Evolutionary conservation across 2,113 vertebrate species (phyloP).

Genomic region (Myocastor coypus): DNA sequence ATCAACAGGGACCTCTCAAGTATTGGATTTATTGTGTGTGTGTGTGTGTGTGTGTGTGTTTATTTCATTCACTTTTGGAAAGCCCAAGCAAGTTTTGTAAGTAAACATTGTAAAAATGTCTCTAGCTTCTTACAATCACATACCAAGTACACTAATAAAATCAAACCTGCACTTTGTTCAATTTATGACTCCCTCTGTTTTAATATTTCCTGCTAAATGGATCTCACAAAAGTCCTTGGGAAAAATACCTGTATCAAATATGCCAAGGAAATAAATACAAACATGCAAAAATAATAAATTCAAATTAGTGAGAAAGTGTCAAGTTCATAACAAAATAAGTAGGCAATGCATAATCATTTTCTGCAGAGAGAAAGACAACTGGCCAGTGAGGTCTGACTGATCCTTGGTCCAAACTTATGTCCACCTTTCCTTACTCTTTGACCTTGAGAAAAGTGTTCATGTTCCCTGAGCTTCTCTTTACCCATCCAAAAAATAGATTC

Average conservation of each 20-base stretch:
- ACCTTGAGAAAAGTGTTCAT: neutral
- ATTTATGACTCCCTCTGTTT: conserved; percentile 61
- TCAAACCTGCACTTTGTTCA: conserved; percentile 52
- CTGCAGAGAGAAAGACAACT: neutral
- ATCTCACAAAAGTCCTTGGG: conserved; percentile 66
- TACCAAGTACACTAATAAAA: conserved; percentile 64
- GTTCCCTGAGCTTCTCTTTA: neutral
- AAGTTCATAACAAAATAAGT: conserved; percentile 31
- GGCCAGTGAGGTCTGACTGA: neutral
- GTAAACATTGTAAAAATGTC: conserved; percentile 74
- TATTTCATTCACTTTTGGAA: conserved; percentile 59
- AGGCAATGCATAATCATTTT: neutral
- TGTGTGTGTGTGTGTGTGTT: too few species aligned
- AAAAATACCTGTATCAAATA: conserved; percentile 68
- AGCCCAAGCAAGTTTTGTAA: conserved; percentile 58
- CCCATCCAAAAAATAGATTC: neutral
- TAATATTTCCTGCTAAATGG: conserved; percentile 71
- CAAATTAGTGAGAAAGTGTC: conserved; percentile 60
- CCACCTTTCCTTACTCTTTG: neutral
- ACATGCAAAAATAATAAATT: conserved; percentile 54
- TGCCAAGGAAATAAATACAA: conserved; percentile 61
- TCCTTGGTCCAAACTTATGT: rapidly evolving
- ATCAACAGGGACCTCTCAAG: conserved; percentile 23
- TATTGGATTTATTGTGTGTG: conserved; percentile 34
- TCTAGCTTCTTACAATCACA: conserved; percentile 38